Evolutionary conservation across 2,113 vertebrate species (phyloP).

Genomic region (Hyperoodon ampullatus): DNA sequence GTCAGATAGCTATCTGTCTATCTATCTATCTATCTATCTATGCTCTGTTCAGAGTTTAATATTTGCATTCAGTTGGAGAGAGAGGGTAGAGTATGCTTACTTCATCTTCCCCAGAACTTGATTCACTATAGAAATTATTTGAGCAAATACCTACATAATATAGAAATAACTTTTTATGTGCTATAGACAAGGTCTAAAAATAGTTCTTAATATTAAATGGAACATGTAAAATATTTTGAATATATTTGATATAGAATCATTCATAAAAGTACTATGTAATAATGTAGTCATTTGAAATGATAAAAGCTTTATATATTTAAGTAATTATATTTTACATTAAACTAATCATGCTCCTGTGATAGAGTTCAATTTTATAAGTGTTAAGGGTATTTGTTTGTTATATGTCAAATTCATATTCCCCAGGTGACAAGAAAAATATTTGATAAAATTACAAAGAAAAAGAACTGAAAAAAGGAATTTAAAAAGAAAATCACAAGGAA

Average conservation of each 20-base stretch:
- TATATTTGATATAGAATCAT: neutral
- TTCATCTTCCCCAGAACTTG: neutral
- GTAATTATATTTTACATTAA: conserved; percentile 26
- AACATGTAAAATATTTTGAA: neutral
- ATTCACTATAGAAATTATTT: neutral
- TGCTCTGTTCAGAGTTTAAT: neutral
- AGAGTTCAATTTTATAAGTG: conserved; percentile 15
- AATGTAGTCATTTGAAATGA: conserved; percentile 26
- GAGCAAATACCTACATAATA: conserved; percentile 9
- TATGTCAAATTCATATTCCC: conserved; percentile 8
- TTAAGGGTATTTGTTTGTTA: neutral
- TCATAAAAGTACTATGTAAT: neutral
- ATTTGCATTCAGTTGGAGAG: neutral
- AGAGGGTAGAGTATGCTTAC: neutral
- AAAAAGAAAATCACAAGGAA: neutral
- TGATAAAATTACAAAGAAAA: neutral
- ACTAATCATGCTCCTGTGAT: neutral
- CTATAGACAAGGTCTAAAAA: neutral
- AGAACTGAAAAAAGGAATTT: neutral
- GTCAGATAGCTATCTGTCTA: neutral
- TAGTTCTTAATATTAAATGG: neutral
- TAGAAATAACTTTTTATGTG: conserved; percentile 13
- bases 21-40: too few relatives aligned
- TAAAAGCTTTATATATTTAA: conserved; percentile 7
- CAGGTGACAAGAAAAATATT: conserved; percentile 25